Base-by-base conservation (phyloP, 2,113 vertebrate genomes). In the Choloepus hoffmanni region DNA sequence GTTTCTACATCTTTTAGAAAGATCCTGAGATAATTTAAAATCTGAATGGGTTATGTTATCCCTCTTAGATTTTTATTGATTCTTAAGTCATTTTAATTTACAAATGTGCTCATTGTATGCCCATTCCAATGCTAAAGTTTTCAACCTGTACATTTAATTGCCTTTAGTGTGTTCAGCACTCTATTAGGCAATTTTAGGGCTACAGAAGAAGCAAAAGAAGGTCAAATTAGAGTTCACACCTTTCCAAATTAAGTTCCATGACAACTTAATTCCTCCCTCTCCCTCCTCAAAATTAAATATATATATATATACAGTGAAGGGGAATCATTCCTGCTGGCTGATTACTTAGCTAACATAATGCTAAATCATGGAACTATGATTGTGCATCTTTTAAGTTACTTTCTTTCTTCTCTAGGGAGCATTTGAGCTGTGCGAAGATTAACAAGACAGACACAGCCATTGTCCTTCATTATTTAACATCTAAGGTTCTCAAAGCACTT, bases 1-100 rank as follows among this genome's bases (percentile, higher is more conserved):
- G 26, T 73, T 93, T 86, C 83, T 55, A 74, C 10, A 89, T 94
- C 18, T 89, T 92, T 82, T 65, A 82, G 74, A 97, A 77, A 16
- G 43, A 85, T 84, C 16, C 55, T 92, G 21, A 62, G 60, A 45
- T 53, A 2, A 33, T 67, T 90, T 96, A 70, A 95, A 72, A 78
- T 89, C 45, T 89, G 50, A 58, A 36, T 83, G 19, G 30, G 5
- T 91, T 84, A 53, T 85, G 16, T 67, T 86, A 65, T 50, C 23
- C 18, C 28, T 65, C 9, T 3, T 19, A 78, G 83, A 55, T 81
- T 65, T 83, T 58, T 89, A 68, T 85, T 92, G 14, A 90, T 8
- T 85, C 48, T 23, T 89, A 24, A 91, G 33, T 95, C n/a, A 95
- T 26, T 88, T 81, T 45, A 13, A 62, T 53, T 82, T 78, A 89